Evolutionary conservation across 1,140 invertebrate species (phyloP), one percentile per base, ranked within the genome.

Genomic region (Saccostrea echinata): DNA sequence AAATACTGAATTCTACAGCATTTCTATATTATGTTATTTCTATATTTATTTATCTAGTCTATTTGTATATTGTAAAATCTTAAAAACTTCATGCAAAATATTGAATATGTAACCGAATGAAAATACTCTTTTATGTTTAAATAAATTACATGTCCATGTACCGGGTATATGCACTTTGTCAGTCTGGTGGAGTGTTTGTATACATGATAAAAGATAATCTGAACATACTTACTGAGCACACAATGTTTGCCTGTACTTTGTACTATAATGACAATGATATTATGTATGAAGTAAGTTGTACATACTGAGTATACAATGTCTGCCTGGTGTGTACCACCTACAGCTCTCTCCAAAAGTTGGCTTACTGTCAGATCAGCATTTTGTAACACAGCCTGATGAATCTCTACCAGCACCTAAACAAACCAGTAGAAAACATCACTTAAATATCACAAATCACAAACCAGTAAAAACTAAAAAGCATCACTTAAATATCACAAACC

Each of bases 271-370:
- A 61, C 55, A 61, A 21, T 61, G 55, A 18, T 61, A 4, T 18
- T 61, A 6, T 13, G 18, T 4, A 76, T 76, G 27, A 11, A 11
- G 12, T 30, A 27, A n/a, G 27, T 71, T 76, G 30, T 33, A 76
- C 68, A 30, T 76, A 76, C 68, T 76, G 68, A 76, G 68, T 27
- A 76, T 76, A 76, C 30, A 16, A 76, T 76, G 27, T 76, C 68
- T 76, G 68, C 68, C 68, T 76, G 68, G 16, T 76, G 68, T 35
- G 68, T 30, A 12, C 68, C 30, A 16, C 68, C 68, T 30, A 33
- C 68, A 33, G 68, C 27, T 76, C 68, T 76, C 30, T 76, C 68
- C 68, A 76, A 30, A 13, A 76, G 68, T 27, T 76, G 68, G 3
- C 24, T 30, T 12, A 76, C 16, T 2, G 27, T 30, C 27, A 76